phyloP scores from a whole-genome alignment of 2,797 vertebrate species.

The Acanthornis magna region DNA sequence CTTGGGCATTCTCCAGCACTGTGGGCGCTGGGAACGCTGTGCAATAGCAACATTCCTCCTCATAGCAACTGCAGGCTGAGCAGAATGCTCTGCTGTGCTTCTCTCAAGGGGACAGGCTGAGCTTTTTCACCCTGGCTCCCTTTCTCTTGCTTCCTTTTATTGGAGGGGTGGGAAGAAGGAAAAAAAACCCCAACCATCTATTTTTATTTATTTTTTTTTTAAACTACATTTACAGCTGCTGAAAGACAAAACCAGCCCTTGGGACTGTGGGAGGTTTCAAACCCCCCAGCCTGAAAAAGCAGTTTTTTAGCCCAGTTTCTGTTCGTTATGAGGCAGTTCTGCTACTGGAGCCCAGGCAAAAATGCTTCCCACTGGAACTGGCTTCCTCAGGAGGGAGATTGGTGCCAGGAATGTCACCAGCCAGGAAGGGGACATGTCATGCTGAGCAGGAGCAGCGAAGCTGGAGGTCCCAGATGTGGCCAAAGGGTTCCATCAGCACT shows the following conservation, averaged over 20 bases:
- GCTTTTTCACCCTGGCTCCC: neutral
- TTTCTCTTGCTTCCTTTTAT: neutral
- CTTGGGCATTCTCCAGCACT: conserved; percentile 7
- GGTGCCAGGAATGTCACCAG: neutral
- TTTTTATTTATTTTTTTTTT: neutral
- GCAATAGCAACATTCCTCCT: neutral
- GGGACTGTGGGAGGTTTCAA: neutral
- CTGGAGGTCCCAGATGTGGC: neutral
- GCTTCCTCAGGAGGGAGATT: neutral
- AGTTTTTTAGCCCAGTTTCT: neutral
- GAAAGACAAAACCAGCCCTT: neutral
- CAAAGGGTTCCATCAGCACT: neutral
- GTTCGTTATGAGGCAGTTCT: neutral
- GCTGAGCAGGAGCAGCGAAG: neutral
- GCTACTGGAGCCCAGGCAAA: neutral
- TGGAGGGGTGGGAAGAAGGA: neutral
- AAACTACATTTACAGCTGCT: neutral
- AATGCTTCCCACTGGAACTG: neutral
- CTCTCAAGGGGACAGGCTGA: neutral
- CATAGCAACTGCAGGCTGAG: conserved; percentile 7
- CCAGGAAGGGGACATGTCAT: fast-evolving
- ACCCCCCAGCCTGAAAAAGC: neutral
- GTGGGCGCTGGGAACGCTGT: neutral
- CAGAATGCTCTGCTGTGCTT: neutral
- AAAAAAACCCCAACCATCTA: no score